phyloP scores from a whole-genome alignment of 2,113 vertebrate genomes.

The Lycocorax pyrrhopterus region DNA sequence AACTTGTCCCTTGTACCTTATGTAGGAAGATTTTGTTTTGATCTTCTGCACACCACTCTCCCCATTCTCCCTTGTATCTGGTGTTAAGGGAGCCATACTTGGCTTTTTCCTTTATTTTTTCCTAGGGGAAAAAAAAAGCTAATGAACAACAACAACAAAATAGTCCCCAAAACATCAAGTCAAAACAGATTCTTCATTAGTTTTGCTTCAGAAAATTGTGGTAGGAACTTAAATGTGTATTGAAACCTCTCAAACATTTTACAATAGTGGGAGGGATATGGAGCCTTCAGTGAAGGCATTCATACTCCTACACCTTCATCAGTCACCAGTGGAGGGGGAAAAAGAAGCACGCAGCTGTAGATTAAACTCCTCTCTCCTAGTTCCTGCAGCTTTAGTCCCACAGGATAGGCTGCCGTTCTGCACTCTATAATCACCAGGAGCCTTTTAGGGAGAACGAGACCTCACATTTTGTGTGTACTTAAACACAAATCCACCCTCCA shows the following conservation, averaged over 20 bases:
- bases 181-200: neutral
- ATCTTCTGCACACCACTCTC: neutral
- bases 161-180: neutral
- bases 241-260: neutral
- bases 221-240: neutral
- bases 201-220: neutral
- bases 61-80: neutral
- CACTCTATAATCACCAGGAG: neutral
- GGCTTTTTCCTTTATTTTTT: neutral
- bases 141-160: neutral
- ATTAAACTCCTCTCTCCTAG: neutral
- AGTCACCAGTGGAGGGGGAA: neutral
- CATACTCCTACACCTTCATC: neutral
- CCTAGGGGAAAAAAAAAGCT: fast-evolving
- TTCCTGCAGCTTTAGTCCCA: neutral
- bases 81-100: neutral
- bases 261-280: neutral
- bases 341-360: neutral
- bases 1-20: neutral
- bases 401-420: neutral
- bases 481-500: neutral
- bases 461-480: neutral
- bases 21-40: neutral
- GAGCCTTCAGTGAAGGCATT: neutral
- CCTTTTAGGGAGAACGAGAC: neutral